Base-by-base conservation (phyloP, 2,113 vertebrate species). In the Rhynchomys soricoides region DNA sequence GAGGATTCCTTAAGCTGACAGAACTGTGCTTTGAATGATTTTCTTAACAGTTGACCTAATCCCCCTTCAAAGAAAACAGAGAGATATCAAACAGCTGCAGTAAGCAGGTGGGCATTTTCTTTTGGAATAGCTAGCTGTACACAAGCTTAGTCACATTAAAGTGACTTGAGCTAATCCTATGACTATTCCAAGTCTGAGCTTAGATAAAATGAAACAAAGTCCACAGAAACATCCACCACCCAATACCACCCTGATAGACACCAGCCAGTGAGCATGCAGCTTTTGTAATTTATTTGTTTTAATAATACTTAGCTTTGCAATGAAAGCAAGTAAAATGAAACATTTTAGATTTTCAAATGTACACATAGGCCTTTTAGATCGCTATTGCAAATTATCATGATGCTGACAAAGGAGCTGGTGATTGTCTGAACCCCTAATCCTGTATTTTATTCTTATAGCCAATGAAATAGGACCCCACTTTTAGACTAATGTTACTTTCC, bases 11-110 rank as follows among this genome's bases (percentile, higher is more conserved):
- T 73, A 68, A 95, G 96, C 86, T 86, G 78, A 92, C 74, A 90
- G 79, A 97, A 79, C 79, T 77, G 57, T 95, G 75, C 70, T 94
- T 62, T 91, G 79, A 75, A 92, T 96, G 91, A 91, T 29, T 97
- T 95, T 96, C 93, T 87, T 22, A 94, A 64, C 64, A 93, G 64
- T 34, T 94, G 78, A 92, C 62, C 74, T 87, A 95, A 62, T 21
- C 24, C 40, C 55, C 71, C 17, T 93, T 64, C 92, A 73, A 96
- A 96, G 48, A 95, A 95, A 95, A 93, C 29, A 89, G 48, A 70
- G 62, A 94, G 90, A 88, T 87, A 91, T 57, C 85, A 89, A 95
- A 89, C 11, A 96, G 55, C 66, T 97, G 31, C 74, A 91, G 86
- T 62, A 95, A 68, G 62, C 5, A 68, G 92, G 59, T 83, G 82